A percentile compares a stretch with the other conserved stretches of the same genome.
Conservation (phyloP, 2,888 invertebrate genomes). For the Peribatodes rhomboidaria region DNA sequence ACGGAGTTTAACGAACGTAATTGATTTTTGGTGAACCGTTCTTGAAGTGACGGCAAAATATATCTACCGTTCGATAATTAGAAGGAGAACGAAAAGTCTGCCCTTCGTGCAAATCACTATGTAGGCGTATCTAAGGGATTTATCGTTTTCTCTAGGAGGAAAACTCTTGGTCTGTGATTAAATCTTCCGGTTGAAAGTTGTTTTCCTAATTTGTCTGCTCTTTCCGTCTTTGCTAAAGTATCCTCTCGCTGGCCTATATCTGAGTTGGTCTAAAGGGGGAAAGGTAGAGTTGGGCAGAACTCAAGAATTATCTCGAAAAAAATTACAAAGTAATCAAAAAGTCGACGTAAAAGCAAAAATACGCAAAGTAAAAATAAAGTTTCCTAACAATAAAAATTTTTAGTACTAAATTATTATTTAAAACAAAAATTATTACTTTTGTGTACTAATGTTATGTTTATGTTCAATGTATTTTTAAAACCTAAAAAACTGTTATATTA, state of each 20-base stretch:
- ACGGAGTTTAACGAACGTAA: constrained; percentile 23
- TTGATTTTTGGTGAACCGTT: constrained; percentile 28
- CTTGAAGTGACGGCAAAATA: background rate
- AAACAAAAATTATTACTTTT: no score
- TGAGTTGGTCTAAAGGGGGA: background rate
- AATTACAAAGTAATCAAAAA: no score
- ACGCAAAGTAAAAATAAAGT: no score
- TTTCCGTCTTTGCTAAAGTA: constrained; percentile 15
- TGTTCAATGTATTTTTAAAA: no score
- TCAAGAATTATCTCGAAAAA: no score
- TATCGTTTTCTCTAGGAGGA: constrained; percentile 29
- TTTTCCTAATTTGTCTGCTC: constrained; percentile 32
- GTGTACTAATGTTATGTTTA: no score
- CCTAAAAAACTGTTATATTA: no score
- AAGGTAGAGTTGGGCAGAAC: no score
- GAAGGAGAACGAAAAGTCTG: background rate
- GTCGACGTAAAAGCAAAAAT: no score
- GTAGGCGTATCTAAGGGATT: constrained; percentile 19
- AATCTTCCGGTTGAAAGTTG: constrained; percentile 36
- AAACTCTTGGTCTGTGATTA: constrained; percentile 33
- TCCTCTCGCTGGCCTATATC: background rate
- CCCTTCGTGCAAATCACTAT: constrained; percentile 10
- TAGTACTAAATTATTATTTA: no score
- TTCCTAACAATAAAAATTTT: no score
- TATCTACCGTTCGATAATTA: constrained; percentile 4